Evolutionary conservation across 2,888 invertebrate genomes (phyloP), one percentile per base, ranked within the genome.

Genomic region (Microplitis manilae): DNA sequence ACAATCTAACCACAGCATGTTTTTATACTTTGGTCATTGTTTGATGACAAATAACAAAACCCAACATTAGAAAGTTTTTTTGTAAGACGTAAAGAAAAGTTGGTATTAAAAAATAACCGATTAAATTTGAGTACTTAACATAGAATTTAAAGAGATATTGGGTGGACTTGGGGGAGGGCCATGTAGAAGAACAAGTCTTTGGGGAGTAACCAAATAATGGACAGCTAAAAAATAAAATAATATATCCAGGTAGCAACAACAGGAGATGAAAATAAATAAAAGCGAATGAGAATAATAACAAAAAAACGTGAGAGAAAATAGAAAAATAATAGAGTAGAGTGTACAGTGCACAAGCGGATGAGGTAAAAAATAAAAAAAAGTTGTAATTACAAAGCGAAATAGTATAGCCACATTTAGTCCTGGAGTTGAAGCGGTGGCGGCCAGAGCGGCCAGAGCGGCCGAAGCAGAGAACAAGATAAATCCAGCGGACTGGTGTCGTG

Each of bases 391-490:
- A 77, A 77, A 76, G 75, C 71, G 75, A 79, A 79, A 79, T 73
- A 80, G 76, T 71, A 73, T 8, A 50, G 50, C 50, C 9, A 50
- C 9, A 50, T 8, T 50, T 50, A 50, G 50, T 50, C 50, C 50
- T 50, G 50, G 64, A 17, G 68, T 69, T 64, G 73, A 69, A 50
- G 72, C 78, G 73, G 80, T 79, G 72, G 72, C 75, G 75, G 81
- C 73, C 77, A 81, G n/a, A n/a, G n/a, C n/a, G n/a, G n/a, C n/a
- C n/a, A n/a, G 81, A 72, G 17, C 64, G 70, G 39, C 30, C 30
- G 30, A 68, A 13, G 41, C 38, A 75, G 61, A 68, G 70, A 67
- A 59, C 65, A 71, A 85, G 83, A 84, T 85, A 85, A 85, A 85
- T 85, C 80, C 83, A 81, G 77, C 69, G 72, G 78, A 59, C 68